Percentiles rank a stretch among this genome's conserved stretches.
Conservation (phyloP, 1,140 invertebrate genomes). For the Drosophila pachea region DNA sequence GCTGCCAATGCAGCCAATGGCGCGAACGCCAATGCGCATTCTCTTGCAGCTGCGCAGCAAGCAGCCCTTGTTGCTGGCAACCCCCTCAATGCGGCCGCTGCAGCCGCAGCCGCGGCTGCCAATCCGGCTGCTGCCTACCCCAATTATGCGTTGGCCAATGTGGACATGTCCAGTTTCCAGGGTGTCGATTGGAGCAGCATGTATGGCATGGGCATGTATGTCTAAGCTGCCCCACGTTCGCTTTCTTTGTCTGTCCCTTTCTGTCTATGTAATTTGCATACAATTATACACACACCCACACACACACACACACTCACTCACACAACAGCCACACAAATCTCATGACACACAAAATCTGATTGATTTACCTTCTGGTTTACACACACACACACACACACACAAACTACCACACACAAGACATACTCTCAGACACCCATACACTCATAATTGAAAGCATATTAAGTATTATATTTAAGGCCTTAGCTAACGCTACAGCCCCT, state of each 20-base stretch:
- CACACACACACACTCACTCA: conserved; percentile 18
- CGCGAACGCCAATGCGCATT: conserved; percentile 76
- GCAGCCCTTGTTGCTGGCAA: conserved; percentile 78
- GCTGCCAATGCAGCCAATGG: conserved; percentile 79
- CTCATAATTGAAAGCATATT: conserved; percentile 55
- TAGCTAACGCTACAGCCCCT: conserved; percentile 8
- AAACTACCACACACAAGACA: no score
- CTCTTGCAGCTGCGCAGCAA: conserved; percentile 78
- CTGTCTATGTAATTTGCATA: conserved; percentile 35
- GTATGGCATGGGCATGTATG: conserved; percentile 95
- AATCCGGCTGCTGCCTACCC: conserved; percentile 85
- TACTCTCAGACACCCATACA: not conserved
- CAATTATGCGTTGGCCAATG: conserved; percentile 90
- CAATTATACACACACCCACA: conserved; percentile 27
- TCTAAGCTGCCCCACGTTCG: conserved; percentile 80
- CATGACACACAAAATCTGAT: conserved; percentile 45
- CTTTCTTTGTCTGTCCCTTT: conserved; percentile 15
- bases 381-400: conserved; percentile 23
- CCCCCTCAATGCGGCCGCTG: conserved; percentile 78
- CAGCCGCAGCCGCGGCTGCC: conserved; percentile 80
- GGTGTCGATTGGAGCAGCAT: conserved; percentile 93
- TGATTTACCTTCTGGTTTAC: conserved; percentile 53
- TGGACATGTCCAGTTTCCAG: conserved; percentile 94
- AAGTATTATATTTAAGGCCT: conserved; percentile 72
- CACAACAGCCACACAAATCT: conserved; percentile 23